A percentile compares a stretch with the other conserved stretches of the same genome.
Evolutionary conservation across 2,888 invertebrate genomes (phyloP).

Genomic region (Orthosia incerta): DNA sequence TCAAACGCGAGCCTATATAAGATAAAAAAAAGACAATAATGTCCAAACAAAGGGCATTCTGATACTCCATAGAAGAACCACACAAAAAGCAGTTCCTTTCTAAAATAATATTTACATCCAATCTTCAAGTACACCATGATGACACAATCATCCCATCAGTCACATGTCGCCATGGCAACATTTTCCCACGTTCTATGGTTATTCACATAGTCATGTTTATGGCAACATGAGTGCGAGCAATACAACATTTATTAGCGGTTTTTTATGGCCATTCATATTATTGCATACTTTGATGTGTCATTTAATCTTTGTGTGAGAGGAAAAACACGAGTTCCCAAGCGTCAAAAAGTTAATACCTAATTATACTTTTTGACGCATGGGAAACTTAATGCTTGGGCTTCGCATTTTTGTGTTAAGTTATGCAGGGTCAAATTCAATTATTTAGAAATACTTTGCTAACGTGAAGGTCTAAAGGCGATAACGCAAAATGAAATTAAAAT

Average conservation of each 20-base stretch:
- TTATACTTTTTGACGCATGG: too few species aligned
- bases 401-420: too few species aligned
- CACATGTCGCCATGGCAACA: constrained; percentile 19
- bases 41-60: too few species aligned
- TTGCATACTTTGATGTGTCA: background rate
- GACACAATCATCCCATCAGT: background rate
- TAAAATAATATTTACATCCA: background rate
- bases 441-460: too few species aligned
- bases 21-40: too few species aligned
- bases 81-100: background rate
- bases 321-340: too few species aligned
- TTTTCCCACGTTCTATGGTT: constrained; percentile 37
- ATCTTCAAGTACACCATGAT: constrained; percentile 1
- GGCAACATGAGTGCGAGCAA: background rate
- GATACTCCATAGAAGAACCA: background rate
- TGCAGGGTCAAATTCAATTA: too few species aligned
- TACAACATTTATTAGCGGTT: constrained; percentile 5
- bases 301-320: background rate
- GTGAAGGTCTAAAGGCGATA: too few species aligned
- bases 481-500: too few species aligned
- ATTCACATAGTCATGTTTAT: constrained; percentile 28
- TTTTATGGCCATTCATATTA: constrained; percentile 6
- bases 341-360: too few species aligned
- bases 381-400: too few species aligned
- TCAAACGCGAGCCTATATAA: too few species aligned